Evolutionary conservation across 2,797 vertebrate species (phyloP).

Genomic region (Chaunax sp.): DNA sequence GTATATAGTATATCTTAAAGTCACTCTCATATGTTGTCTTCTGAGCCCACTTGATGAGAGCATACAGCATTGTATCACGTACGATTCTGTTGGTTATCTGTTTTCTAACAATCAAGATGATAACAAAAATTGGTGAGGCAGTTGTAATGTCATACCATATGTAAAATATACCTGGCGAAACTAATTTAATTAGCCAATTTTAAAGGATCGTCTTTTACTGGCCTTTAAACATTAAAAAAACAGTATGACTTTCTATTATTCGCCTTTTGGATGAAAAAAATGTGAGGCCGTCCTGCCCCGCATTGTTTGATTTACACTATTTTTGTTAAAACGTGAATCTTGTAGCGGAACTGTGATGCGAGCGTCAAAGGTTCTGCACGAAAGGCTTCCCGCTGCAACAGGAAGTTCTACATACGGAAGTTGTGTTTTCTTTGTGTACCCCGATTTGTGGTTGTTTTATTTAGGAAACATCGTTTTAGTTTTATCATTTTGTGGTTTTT

Average conservation of each 20-base stretch:
- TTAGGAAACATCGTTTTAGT: slow-evolving; percentile 76
- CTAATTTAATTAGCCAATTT: background rate
- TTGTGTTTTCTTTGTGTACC: slow-evolving; percentile 90
- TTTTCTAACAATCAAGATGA: slow-evolving; percentile 3
- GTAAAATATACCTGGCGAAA: background rate
- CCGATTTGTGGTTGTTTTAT: slow-evolving; percentile 85
- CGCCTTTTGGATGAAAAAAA: background rate
- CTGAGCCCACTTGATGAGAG: background rate
- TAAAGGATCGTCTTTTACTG: background rate
- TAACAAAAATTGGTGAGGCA: slow-evolving; percentile 3
- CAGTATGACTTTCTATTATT: background rate
- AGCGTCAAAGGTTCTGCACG: slow-evolving; percentile 74
- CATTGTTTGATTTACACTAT: slow-evolving; percentile 51
- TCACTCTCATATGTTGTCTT: background rate
- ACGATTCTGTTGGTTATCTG: background rate
- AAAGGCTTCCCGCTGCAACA: slow-evolving; percentile 78
- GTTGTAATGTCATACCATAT: background rate
- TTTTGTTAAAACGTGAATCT: slow-evolving; percentile 54
- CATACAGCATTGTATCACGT: background rate
- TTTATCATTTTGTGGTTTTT: slow-evolving; percentile 47
- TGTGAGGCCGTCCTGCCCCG: background rate
- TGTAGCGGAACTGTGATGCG: slow-evolving; percentile 79
- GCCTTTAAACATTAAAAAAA: background rate
- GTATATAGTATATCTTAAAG: background rate
- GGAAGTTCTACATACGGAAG: slow-evolving; percentile 86